These are phyloP conservation scores for Cephus cinctus DNA, from an alignment of 1,140 invertebrate genomes.

Conservation along the genomic window DNA sequence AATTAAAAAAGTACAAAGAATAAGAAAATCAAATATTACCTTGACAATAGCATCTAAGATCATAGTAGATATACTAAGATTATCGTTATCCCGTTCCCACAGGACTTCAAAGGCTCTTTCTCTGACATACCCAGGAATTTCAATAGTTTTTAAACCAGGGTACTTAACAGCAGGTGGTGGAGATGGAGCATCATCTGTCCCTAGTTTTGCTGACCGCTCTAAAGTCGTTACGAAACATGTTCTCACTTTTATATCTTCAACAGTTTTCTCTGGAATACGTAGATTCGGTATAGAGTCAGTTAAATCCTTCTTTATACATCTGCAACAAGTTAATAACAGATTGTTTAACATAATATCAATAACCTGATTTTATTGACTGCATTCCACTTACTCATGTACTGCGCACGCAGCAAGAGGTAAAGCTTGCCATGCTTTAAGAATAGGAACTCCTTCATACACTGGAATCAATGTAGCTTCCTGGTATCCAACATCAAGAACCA, in stretches of 20 bases:
- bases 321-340: constrained; percentile 23
- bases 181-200: constrained; percentile 46
- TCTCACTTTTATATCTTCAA: constrained; percentile 72
- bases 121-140: constrained; percentile 69
- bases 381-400: constrained; percentile 61
- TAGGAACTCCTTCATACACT: constrained; percentile 80
- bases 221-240: constrained; percentile 82
- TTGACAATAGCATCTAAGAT: constrained; percentile 78
- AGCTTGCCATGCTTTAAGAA: constrained; percentile 77
- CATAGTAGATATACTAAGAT: constrained; percentile 80
- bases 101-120: constrained; percentile 80
- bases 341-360: neutral
- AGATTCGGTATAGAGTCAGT: constrained; percentile 37
- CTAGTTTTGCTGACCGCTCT: constrained; percentile 65
- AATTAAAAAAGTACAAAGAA: constrained; percentile 1
- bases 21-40: constrained; percentile 51
- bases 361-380: neutral
- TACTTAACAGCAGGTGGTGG: constrained; percentile 69
- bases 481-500: constrained; percentile 88
- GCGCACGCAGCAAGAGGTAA: constrained; percentile 69
- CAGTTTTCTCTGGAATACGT: constrained; percentile 56
- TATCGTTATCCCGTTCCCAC: constrained; percentile 83
- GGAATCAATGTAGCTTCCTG: constrained; percentile 79
- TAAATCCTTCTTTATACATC: constrained; percentile 37
- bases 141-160: constrained; percentile 63